Evolutionary conservation across 2,797 vertebrate genomes (phyloP).

Genomic region (Coluber constrictor): DNA sequence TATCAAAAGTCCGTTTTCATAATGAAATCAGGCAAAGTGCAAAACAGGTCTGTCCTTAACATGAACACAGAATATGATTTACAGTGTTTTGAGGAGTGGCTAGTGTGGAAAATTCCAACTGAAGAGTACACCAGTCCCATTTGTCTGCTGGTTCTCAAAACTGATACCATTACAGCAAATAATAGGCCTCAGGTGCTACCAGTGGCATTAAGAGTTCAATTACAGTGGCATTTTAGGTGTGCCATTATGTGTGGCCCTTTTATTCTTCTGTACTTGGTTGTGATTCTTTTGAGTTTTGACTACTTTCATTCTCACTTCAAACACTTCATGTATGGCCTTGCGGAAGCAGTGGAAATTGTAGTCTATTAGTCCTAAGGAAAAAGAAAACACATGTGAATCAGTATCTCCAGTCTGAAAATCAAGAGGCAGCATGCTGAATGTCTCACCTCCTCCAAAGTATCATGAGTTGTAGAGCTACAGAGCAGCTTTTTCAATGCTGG

Average conservation of each 20-base stretch:
- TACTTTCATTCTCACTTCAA: constrained; percentile 88
- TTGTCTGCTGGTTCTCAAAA: constrained; percentile 57
- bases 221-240: constrained; percentile 70
- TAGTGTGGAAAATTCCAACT: constrained; percentile 43
- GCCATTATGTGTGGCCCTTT: constrained; percentile 78
- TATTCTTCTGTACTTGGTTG: constrained; percentile 81
- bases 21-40: constrained; percentile 72
- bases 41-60: constrained; percentile 69
- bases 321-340: constrained; percentile 95
- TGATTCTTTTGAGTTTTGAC: constrained; percentile 85
- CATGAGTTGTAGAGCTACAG: neutral
- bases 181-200: constrained; percentile 33
- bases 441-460: neutral
- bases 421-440: neutral
- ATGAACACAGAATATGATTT: constrained; percentile 67
- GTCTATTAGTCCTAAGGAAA: constrained; percentile 85
- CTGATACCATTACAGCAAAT: constrained; percentile 40
- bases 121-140: constrained; percentile 44
- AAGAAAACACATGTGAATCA: constrained; percentile 26
- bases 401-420: neutral
- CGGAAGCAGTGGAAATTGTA: constrained; percentile 98
- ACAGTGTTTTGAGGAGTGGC: constrained; percentile 58
- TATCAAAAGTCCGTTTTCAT: constrained; percentile 74
- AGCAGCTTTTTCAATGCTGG: neutral
- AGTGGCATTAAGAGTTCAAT: constrained; percentile 29